phyloP scores from a whole-genome alignment of 2,113 vertebrate genomes.

The Catharus bicknelli region DNA sequence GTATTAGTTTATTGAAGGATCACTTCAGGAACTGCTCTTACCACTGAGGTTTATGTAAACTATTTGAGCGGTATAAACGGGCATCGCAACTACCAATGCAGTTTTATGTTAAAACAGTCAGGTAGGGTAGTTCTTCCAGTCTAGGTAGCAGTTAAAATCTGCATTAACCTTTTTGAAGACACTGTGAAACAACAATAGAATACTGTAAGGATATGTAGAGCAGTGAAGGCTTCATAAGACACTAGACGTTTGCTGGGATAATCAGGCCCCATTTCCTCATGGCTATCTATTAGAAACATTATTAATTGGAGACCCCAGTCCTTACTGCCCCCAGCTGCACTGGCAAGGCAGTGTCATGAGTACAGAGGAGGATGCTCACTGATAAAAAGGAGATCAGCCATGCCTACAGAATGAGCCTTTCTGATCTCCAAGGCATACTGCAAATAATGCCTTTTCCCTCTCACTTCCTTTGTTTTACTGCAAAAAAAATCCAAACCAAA shows the following conservation, averaged over 20 bases:
- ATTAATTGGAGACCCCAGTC: too few species aligned
- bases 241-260: not conserved
- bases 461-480: not conserved
- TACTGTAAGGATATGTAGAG: not conserved
- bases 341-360: not conserved
- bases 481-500: not conserved
- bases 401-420: not conserved
- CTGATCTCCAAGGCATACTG: not conserved
- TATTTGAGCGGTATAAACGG: not conserved
- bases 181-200: not conserved
- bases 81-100: not conserved
- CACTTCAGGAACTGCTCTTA: not conserved
- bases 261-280: not conserved
- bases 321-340: not conserved
- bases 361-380: not conserved
- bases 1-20: not conserved
- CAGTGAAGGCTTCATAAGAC: not conserved
- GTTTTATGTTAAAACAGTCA: not conserved
- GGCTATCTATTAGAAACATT: not conserved
- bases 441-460: not conserved
- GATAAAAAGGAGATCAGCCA: not conserved
- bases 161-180: not conserved
- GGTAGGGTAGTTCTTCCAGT: not conserved
- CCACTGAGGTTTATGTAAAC: not conserved
- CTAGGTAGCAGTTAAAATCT: not conserved